Percentiles rank a stretch among this genome's conserved stretches.
Conservation (phyloP, 2,888 invertebrate genomes). For the Drosophila mulleri region DNA sequence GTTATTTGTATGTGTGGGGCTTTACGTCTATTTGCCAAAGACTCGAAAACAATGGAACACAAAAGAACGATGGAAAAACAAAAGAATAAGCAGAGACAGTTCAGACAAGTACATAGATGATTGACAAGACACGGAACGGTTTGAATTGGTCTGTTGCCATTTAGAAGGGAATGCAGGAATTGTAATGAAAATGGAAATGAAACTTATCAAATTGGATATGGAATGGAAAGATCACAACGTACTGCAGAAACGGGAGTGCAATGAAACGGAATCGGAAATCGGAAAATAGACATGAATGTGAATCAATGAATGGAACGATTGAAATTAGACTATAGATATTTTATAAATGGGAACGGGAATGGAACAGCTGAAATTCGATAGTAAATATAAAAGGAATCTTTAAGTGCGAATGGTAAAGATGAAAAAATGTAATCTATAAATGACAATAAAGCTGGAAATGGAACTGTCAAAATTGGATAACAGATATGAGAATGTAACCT, state of each 20-base stretch:
- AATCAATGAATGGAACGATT: neutral
- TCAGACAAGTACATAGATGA: too few relatives aligned
- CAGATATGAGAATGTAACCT: neutral
- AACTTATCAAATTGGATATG: too few relatives aligned
- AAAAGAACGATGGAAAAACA: too few relatives aligned
- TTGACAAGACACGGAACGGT: too few relatives aligned
- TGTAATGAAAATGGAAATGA: neutral
- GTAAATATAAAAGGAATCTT: neutral
- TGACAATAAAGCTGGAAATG: neutral
- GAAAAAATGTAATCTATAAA: neutral
- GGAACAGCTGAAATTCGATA: too few relatives aligned
- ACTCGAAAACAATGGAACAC: constrained; percentile 9
- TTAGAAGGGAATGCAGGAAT: too few relatives aligned
- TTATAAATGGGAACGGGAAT: too few relatives aligned
- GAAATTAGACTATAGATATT: neutral
- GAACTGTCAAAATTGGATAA: neutral
- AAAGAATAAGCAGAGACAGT: too few relatives aligned
- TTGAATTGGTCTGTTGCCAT: too few relatives aligned
- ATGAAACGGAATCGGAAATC: neutral
- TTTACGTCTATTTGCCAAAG: constrained; percentile 23
- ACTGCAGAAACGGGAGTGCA: neutral
- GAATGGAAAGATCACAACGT: too few relatives aligned
- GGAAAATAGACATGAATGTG: neutral
- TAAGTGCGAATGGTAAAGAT: neutral
- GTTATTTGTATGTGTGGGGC: neutral